Base-by-base conservation (phyloP, 2,797 vertebrate genomes). In the Corythornis leucogaster region DNA sequence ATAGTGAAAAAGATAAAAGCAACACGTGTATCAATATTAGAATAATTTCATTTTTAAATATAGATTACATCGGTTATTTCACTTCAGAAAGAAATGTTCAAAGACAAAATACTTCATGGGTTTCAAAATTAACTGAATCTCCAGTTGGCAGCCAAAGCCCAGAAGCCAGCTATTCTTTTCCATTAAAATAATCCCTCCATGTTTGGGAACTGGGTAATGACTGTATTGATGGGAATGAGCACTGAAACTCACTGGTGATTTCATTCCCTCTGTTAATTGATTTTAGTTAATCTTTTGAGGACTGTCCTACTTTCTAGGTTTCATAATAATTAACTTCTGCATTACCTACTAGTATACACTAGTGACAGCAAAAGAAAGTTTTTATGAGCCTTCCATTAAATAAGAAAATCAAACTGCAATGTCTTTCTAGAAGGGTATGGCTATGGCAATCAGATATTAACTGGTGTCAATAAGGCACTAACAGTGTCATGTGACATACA, bases 241-340 rank as follows among this genome's bases (percentile, higher is more conserved):
- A 83, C 25, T 4, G 8, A 74, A 87, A 81, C 38, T 16, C 70
- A 50, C n/a, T 63, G 53, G 31, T 80, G 90, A 74, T 59, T 90
- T 84, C 70, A 50, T 48, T 90, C 85, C 90, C 80, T 79, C 48
- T 96, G 94, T 33, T 86, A 90, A 94, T 86, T 86, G 92, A 84
- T 69, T 91, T 89, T 54, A 79, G 63, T 92, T 92, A 86, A 59
- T 94, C 93, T 90, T 94, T 53, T 76, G 88, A 91, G 90, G 51
- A 62, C 85, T 90, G 81, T 48, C 78, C 88, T 86, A 94, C 83
- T 92, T 94, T 80, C 70, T 79, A 19, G n/a, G 62, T 79, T 94
- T 88, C 88, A 90, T 74, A 90, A 85, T 68, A 92, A 94, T 88
- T 92, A 86, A 43, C 64, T 85, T 62, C 77, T 90, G 40, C 43